Evolutionary conservation across 2,113 vertebrate species (phyloP).

Genomic region (Chitala chitala): DNA sequence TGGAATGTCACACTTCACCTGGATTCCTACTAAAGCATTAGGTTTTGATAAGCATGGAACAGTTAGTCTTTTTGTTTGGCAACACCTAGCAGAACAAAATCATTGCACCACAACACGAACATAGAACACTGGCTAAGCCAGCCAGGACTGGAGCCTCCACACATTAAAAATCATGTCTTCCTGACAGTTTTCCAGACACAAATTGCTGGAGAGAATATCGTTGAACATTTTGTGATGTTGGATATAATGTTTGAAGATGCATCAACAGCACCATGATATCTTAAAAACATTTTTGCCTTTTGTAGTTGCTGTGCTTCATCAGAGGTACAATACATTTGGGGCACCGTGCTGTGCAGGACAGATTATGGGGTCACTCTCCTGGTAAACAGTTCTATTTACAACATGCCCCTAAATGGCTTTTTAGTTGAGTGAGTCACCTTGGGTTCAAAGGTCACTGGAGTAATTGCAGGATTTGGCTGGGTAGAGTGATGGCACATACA

Average conservation of each 20-base stretch:
- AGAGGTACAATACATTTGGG: conserved; percentile 7
- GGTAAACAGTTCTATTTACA: conserved; percentile 52
- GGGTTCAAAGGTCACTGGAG: conserved; percentile 41
- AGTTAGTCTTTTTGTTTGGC: conserved; percentile 22
- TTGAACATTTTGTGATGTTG: conserved; percentile 17
- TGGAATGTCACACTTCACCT: background rate
- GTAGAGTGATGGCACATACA: conserved; percentile 31
- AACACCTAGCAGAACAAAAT: conserved; percentile 21
- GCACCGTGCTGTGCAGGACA: conserved; percentile 29
- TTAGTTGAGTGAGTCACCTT: conserved; percentile 40
- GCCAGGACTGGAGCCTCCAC: conserved; percentile 8
- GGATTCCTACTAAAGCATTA: background rate
- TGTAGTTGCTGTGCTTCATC: conserved; percentile 37
- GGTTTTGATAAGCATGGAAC: conserved; percentile 7
- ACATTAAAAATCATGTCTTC: background rate
- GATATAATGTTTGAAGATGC: conserved; percentile 17
- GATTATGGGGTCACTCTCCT: conserved; percentile 38
- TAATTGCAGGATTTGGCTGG: conserved; percentile 1
- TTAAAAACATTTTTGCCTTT: conserved; percentile 27
- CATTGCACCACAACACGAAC: conserved; percentile 5
- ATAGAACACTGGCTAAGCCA: background rate
- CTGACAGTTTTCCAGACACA: no score
- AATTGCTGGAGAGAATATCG: no score
- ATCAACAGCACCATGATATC: background rate
- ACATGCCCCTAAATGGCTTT: conserved; percentile 43